Base-by-base conservation (phyloP, 2,797 vertebrate genomes). In the Gadopsis marmoratus region DNA sequence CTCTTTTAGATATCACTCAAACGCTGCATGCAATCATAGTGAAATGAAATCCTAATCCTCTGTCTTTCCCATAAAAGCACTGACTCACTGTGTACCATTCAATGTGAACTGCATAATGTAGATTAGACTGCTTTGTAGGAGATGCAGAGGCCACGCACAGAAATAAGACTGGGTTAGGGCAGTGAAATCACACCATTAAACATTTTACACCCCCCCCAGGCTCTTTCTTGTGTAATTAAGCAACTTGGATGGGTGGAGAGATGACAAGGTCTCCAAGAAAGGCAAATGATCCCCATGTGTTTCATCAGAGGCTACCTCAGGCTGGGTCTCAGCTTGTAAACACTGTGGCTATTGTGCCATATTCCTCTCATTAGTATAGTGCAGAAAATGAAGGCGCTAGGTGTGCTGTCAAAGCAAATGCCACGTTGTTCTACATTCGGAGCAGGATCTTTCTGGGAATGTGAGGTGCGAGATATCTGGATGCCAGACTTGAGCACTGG, bases 211-310 rank as follows among this genome's bases (percentile, higher is more conserved):
- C 43, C 23, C 71, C 86, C 88, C 84, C 82, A 68, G 83, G 84
- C 84, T 77, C 73, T 84, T 86, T 86, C 80, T 85, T 84, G 79
- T 90, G 86, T 91, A 89, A 94, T 93, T 90, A 91, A 85, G 81
- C 70, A 61, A 66, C 78, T 74, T 45, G 81, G 82, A 90, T 79
- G 81, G 81, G 80, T 62, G 77, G 78, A 81, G 84, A 93, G 90
- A 88, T 88, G 87, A 86, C 26, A 21, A 88, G 85, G 84, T 88
- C 86, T 83, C 78, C 11, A 26, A 78, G 82, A 88, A 79, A 89
- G 81, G 82, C 82, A 86, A 91, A 88, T 72, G 71, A 87, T 88
- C 90, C 71, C 81, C 59, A 69, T 76, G 85, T 88, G 81, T 71
- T 84, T 70, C 71, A 51, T 79, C 54, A 75, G 59, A 79, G 70